Percentiles rank a stretch among this genome's conserved stretches.
Evolutionary conservation across 1,140 invertebrate species (phyloP).

Genomic region (Grapholita molesta): DNA sequence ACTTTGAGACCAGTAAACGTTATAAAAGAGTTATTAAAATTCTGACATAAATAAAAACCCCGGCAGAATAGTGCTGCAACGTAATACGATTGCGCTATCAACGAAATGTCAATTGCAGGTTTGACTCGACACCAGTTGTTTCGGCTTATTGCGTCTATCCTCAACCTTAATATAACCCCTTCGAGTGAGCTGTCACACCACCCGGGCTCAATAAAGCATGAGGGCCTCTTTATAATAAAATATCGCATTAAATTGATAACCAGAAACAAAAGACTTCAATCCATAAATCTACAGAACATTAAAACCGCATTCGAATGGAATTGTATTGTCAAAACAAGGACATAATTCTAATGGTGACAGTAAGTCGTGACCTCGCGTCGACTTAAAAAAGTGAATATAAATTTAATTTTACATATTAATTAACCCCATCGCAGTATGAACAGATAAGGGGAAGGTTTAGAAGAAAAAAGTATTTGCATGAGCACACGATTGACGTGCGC

Average conservation of each 20-base stretch:
- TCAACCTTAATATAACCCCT: constrained; percentile 75
- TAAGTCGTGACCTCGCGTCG: constrained; percentile 67
- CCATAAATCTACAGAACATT: constrained; percentile 63
- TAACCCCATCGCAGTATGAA: constrained; percentile 71
- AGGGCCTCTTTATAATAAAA: constrained; percentile 54
- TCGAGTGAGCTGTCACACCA: constrained; percentile 72
- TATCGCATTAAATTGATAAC: constrained; percentile 56
- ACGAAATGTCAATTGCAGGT: constrained; percentile 71
- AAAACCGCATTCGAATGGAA: constrained; percentile 45
- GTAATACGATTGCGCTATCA: constrained; percentile 56
- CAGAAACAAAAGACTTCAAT: constrained; percentile 57
- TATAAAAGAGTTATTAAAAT: not conserved
- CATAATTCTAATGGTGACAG: constrained; percentile 72
- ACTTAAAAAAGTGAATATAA: constrained; percentile 67
- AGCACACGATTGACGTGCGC: constrained; percentile 75
- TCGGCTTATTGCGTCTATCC: constrained; percentile 75
- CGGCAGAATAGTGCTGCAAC: constrained; percentile 3
- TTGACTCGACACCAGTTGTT: constrained; percentile 73
- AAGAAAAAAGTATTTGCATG: constrained; percentile 77
- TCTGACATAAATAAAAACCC: not conserved
- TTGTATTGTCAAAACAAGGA: constrained; percentile 65
- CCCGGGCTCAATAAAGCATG: constrained; percentile 64
- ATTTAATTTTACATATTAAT: constrained; percentile 77
- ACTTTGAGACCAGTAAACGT: constrained; percentile 9
- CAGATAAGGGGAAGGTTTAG: constrained; percentile 72